Evolutionary conservation across 2,113 vertebrate genomes (phyloP).

Genomic region (Athene noctua): DNA sequence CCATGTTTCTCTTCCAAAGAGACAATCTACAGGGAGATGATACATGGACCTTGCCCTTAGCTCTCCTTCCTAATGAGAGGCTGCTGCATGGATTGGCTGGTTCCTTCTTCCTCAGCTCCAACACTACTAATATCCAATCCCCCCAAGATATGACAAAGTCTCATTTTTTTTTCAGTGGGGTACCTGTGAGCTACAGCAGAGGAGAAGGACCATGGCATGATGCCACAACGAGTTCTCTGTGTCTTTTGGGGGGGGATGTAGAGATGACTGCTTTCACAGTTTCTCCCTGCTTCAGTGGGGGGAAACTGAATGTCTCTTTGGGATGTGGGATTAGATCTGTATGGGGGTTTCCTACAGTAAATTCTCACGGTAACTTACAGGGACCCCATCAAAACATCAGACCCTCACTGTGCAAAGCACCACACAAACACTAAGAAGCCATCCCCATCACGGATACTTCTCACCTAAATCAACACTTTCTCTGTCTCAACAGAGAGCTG

Average conservation of each 20-base stretch:
- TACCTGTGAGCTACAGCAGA: rapidly evolving
- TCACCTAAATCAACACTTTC: neutral
- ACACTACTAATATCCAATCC: neutral
- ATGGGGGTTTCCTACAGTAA: neutral
- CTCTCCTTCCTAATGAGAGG: neutral
- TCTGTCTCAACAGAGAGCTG: neutral
- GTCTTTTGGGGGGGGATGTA: neutral
- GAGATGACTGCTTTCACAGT: neutral
- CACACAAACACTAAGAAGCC: neutral
- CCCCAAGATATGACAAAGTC: neutral
- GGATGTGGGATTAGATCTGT: rapidly evolving
- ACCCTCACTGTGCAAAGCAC: rapidly evolving
- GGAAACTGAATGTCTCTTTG: neutral
- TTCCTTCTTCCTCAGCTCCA: neutral
- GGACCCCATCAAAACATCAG: neutral
- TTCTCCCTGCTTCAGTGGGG: neutral
- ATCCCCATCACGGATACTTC: neutral
- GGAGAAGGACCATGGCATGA: neutral
- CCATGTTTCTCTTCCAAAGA: neutral
- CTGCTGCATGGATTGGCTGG: neutral
- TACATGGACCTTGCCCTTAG: neutral
- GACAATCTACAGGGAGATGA: neutral
- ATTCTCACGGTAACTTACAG: neutral
- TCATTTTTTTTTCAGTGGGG: rapidly evolving
- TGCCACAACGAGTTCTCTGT: neutral